Evolutionary conservation across 37 sponge, comb jelly and placozoan species (phyloP), one percentile per base, ranked within the genome.

Genomic region (Crambe crambe): DNA sequence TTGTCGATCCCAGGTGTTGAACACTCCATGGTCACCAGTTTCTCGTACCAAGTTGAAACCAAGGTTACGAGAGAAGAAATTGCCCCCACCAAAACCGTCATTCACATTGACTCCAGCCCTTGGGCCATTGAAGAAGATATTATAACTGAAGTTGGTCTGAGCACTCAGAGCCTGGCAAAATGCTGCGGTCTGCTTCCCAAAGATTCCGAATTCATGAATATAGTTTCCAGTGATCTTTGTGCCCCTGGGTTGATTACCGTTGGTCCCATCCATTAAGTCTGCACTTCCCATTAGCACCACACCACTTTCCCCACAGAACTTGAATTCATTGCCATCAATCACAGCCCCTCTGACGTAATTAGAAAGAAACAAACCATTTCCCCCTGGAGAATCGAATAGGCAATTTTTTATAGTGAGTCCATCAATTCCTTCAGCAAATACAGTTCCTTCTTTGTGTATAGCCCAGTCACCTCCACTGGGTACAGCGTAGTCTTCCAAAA

Each of bases 71-170:
- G 20, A 23, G 59, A 88, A 26, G 5, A 65, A 22, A 34, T 81
- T 58, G n/a, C 85, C 90, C 56, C 90, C 90, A 27, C 90, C 90
- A 74, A 89, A 84, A 2, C 85, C 85, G 61, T 89, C 90, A 68
- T 89, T 84, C 27, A 88, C 82, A 42, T 88, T 88, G 56, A 88
- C 70, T 18, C 89, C 89, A 22, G 76, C 87, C 17, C 87, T 66
- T 1, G 87, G 87, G 40, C 87, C 87, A 70, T 87, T 87, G 82
- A 79, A 87, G 76, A 78, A 74, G 54, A 87, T 77, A 37, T 87
- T 87, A 9, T 66, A 76, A 56, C 15, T 20, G 30, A 87, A 17
- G 37, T 68, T 66, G 15, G 72, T 87, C 37, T 79, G 65, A 73
- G 76, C 61, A 17, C 76, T 25, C 12, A 87, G 23, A 8, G 87